phyloP scores from a whole-genome alignment of 1,140 invertebrate species.

The Aradophagus sp. region DNA sequence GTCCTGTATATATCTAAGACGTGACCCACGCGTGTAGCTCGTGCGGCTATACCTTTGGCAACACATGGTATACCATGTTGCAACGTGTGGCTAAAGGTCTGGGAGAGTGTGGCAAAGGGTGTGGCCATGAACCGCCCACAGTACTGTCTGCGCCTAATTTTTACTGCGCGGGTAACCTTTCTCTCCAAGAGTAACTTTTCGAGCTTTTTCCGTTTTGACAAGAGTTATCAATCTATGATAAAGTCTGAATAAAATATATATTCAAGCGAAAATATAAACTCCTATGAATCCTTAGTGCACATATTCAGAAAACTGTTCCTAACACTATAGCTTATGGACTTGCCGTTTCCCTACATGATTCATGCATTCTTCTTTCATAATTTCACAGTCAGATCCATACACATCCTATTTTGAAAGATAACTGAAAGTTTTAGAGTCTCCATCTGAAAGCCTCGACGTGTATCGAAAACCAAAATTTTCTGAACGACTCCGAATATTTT shows the following conservation, averaged over 20 bases:
- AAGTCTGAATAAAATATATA: slow-evolving; percentile 10
- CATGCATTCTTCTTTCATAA: slow-evolving; percentile 59
- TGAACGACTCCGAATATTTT: slow-evolving; percentile 57
- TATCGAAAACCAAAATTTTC: slow-evolving; percentile 46
- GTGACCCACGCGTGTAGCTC: too few relatives aligned
- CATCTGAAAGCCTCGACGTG: slow-evolving; percentile 54
- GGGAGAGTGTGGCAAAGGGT: too few relatives aligned
- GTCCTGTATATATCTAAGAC: too few relatives aligned
- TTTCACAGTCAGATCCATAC: slow-evolving; percentile 38
- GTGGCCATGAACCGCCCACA: too few relatives aligned
- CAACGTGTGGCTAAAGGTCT: too few relatives aligned
- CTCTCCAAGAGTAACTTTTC: slow-evolving; percentile 18
- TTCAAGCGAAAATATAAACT: too few relatives aligned
- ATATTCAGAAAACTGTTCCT: slow-evolving; percentile 1
- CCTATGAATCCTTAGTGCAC: too few relatives aligned
- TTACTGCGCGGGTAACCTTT: too few relatives aligned
- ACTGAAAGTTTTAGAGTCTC: slow-evolving; percentile 53
- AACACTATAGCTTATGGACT: slow-evolving; percentile 2
- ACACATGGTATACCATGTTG: too few relatives aligned
- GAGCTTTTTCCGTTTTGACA: slow-evolving; percentile 11
- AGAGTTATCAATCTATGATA: slow-evolving; percentile 10
- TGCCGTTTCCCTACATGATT: slow-evolving; percentile 58
- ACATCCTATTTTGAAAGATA: slow-evolving; percentile 37
- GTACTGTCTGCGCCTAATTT: too few relatives aligned
- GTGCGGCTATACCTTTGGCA: too few relatives aligned